Conservation (phyloP, 2,113 vertebrate genomes). For the Ariopsis seemanni region DNA sequence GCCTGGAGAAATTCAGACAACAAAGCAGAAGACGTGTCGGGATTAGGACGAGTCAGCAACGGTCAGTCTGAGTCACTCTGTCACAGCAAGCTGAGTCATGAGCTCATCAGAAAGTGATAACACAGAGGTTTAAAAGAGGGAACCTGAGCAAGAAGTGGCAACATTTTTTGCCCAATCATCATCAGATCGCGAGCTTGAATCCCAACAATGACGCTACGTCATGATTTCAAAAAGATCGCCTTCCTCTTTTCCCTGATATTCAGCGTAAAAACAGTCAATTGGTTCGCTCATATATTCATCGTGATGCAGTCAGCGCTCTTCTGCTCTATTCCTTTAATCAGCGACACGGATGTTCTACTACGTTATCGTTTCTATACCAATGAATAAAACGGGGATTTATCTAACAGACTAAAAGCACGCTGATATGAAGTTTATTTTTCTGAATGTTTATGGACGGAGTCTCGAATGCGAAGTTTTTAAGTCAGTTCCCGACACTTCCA, state of each 20-base stretch:
- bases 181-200: background rate
- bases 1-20: constrained; percentile 67
- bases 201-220: background rate
- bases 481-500: background rate
- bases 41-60: background rate
- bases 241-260: background rate
- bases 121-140: background rate
- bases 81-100: background rate
- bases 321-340: background rate
- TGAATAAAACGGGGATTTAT: background rate
- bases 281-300: too few relatives aligned
- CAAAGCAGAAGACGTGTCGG: background rate
- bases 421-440: background rate
- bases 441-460: background rate
- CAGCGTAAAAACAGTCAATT: background rate
- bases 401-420: background rate
- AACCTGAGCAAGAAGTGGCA: background rate
- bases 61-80: background rate
- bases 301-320: background rate
- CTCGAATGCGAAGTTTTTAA: background rate
- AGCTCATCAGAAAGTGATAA: background rate
- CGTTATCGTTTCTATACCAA: background rate
- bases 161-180: too few relatives aligned
- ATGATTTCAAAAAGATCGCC: background rate
- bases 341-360: background rate